These are phyloP conservation scores for Phyllotreta striolata DNA, from an alignment of 2,888 invertebrate genomes.

Conservation along the genomic window DNA sequence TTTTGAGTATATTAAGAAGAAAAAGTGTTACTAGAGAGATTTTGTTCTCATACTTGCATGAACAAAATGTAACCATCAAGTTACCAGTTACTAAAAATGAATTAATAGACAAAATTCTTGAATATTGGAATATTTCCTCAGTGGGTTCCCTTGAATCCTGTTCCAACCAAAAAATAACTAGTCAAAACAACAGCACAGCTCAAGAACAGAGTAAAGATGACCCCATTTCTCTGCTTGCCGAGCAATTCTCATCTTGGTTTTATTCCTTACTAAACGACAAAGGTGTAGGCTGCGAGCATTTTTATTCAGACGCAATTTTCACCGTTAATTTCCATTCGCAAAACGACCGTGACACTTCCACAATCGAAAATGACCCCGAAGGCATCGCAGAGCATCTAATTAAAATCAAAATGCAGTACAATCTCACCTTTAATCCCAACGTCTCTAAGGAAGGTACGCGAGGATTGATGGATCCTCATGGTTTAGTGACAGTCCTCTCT, in stretches of 20 bases:
- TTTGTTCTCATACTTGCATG: constrained; percentile 65
- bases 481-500: constrained; percentile 67
- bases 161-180: constrained; percentile 1
- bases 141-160: not conserved
- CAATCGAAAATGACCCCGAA: constrained; percentile 52
- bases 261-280: constrained; percentile 62
- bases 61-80: constrained; percentile 60
- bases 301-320: constrained; percentile 65
- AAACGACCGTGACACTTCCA: constrained; percentile 46
- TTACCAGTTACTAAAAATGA: constrained; percentile 64
- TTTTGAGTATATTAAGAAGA: constrained; percentile 62
- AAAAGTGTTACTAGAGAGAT: constrained; percentile 65
- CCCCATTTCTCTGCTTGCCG: constrained; percentile 61
- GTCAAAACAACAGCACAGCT: constrained; percentile 6
- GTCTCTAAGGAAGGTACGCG: constrained; percentile 65
- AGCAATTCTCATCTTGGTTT: constrained; percentile 69
- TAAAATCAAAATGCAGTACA: constrained; percentile 59
- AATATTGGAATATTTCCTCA: constrained; percentile 59
- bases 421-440: constrained; percentile 70
- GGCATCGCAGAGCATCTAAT: constrained; percentile 58
- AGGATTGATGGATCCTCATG: constrained; percentile 68
- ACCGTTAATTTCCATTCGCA: constrained; percentile 53
- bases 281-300: constrained; percentile 63
- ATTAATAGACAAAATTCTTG: constrained; percentile 61
- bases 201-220: constrained; percentile 10